Evolutionary conservation across 2,888 invertebrate genomes (phyloP).

Genomic region (Ophion slaviceki): DNA sequence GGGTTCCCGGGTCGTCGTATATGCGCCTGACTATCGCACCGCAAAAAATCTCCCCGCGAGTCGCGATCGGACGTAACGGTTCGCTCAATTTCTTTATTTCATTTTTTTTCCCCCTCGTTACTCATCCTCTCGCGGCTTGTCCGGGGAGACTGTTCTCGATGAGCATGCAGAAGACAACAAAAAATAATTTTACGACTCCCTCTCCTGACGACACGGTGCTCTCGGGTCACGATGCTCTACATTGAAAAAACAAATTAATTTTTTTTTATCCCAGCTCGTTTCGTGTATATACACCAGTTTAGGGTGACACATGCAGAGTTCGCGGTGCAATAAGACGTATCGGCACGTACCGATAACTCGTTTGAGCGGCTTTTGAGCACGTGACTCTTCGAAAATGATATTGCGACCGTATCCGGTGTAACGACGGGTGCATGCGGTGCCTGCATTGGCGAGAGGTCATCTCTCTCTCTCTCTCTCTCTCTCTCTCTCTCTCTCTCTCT

Average conservation of each 20-base stretch:
- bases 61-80: constrained; percentile 19
- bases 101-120: background rate
- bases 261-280: background rate
- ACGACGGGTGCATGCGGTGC: constrained; percentile 49
- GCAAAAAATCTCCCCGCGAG: constrained; percentile 29
- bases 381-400: constrained; percentile 43
- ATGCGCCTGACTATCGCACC: background rate
- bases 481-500: constrained; percentile 18
- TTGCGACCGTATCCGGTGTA: constrained; percentile 31
- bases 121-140: background rate
- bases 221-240: background rate
- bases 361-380: constrained; percentile 28
- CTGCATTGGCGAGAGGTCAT: constrained; percentile 22
- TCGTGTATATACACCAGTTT: background rate
- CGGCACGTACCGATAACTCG: constrained; percentile 34
- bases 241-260: no score
- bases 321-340: constrained; percentile 36
- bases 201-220: background rate
- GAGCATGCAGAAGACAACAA: background rate
- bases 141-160: constrained; percentile 8
- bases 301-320: constrained; percentile 29
- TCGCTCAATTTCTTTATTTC: constrained; percentile 16
- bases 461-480: background rate
- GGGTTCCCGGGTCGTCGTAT: constrained; percentile 23
- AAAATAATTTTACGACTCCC: background rate